A percentile compares a stretch with the other conserved stretches of the same genome.
These are phyloP conservation scores for Tenthredo distinguenda DNA, from an alignment of 2,888 invertebrate species.

Conservation along the genomic window DNA sequence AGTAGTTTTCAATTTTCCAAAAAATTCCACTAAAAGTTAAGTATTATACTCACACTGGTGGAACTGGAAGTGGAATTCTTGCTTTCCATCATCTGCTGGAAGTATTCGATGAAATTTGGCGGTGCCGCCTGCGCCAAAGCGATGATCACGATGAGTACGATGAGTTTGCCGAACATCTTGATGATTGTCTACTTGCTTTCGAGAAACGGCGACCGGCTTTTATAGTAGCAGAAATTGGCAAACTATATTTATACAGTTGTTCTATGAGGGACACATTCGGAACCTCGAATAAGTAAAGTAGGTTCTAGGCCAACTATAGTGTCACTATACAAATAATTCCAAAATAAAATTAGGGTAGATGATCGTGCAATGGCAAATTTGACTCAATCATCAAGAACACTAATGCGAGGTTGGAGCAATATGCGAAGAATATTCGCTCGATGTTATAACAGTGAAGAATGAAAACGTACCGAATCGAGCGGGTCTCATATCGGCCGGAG, in stretches of 20 bases:
- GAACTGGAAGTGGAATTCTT: no score
- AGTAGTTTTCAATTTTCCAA: no score
- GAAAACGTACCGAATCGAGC: background rate
- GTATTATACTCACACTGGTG: no score
- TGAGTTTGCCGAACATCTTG: background rate
- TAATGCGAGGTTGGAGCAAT: background rate
- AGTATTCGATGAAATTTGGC: no score
- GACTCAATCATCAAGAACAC: background rate
- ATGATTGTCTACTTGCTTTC: background rate
- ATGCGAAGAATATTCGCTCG: background rate
- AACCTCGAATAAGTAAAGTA: background rate
- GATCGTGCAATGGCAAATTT: background rate
- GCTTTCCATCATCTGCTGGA: no score
- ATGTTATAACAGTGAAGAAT: background rate
- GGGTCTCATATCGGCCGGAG: background rate
- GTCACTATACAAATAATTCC: background rate
- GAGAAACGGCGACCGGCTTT: background rate
- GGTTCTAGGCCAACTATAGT: background rate
- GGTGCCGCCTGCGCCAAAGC: background rate
- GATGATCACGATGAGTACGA: background rate
- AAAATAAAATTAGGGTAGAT: background rate
- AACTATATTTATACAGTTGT: background rate
- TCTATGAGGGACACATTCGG: background rate
- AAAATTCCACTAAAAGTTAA: no score
- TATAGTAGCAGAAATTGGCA: background rate